A percentile compares a stretch with the other conserved stretches of the same genome.
Evolutionary conservation across 1,140 invertebrate species (phyloP).

Genomic region (Protaetia brevitarsis): DNA sequence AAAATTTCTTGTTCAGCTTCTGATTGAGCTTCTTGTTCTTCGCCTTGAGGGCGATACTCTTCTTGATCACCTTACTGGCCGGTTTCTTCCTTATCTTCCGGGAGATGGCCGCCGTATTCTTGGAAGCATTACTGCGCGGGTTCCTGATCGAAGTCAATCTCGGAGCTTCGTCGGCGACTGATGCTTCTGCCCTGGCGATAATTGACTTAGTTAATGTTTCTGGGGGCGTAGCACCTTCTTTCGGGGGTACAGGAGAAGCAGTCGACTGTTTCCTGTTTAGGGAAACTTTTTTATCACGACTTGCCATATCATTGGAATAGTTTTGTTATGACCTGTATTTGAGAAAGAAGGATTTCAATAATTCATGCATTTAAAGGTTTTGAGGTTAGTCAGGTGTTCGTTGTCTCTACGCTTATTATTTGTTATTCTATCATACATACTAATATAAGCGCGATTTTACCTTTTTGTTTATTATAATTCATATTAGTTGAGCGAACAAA

Average conservation of each 20-base stretch:
- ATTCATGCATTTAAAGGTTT: background rate
- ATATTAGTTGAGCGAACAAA: too few species aligned
- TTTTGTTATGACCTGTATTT: conserved; percentile 7
- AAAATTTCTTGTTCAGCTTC: conserved; percentile 37
- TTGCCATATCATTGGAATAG: conserved; percentile 47
- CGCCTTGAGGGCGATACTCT: conserved; percentile 38
- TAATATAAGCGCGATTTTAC: too few species aligned
- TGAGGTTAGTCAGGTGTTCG: too few species aligned
- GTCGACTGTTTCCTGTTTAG: conserved; percentile 38
- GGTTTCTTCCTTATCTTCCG: conserved; percentile 34
- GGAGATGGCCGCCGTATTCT: conserved; percentile 23
- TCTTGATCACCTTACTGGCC: conserved; percentile 30
- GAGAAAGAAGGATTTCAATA: background rate
- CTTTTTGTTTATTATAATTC: too few species aligned
- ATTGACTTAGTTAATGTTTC: conserved; percentile 20
- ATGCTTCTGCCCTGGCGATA: conserved; percentile 5
- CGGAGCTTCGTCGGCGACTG: background rate
- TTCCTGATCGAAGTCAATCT: conserved; percentile 25
- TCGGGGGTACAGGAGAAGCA: conserved; percentile 32
- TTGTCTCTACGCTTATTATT: too few species aligned
- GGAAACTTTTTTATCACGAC: conserved; percentile 45
- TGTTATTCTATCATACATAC: too few species aligned
- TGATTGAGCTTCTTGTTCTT: conserved; percentile 41
- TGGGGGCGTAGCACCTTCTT: conserved; percentile 26
- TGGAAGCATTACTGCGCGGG: background rate